Base-by-base conservation (phyloP, 2,113 vertebrate species). In the Trematocara unimaculatum region DNA sequence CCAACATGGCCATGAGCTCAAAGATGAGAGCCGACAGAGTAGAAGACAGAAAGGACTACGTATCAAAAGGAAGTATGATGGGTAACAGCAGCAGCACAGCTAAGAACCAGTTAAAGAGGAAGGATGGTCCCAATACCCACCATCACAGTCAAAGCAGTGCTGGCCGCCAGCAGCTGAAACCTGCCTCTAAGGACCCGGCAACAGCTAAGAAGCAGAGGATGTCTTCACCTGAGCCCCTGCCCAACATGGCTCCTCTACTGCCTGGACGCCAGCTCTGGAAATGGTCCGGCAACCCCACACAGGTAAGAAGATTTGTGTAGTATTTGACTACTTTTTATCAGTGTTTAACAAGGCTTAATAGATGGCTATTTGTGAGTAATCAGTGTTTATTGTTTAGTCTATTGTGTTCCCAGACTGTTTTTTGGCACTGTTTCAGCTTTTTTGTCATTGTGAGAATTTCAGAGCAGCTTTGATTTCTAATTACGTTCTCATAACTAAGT, bases 261-360 rank as follows among this genome's bases (percentile, higher is more conserved):
- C 97, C 98, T 0, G 98, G 97, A 17, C 97, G 97, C 54, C 98
- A 99, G 95, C 97, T 99, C 86, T 99, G 98, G 99, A 98, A 97
- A 92, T 99, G 98, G 98, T 99, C 98, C 0, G 99, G 99, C 88
- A 99, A 97, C 92, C 98, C 98, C 89, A 99, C 99, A 2, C 99
- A 99, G 98, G 98, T 99, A 94, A 18, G 79, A 86, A 18, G 1
- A 18, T 26, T 42, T 53, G 4, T 5, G 15, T 49, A 81, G 9
- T 29, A 31, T 62, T 62, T 60, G 6, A 5, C 7, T 11, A 31
- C 15, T 49, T 47, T 74, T 26, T 62, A 15, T 47, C 33, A 9
- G 1, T 14, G 7, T 58, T 20, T n/a, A 81, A 29, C 53, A n/a
- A 42, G 18, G 8, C 20, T 54, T 23, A 62, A 79, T n/a, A 58